These are phyloP conservation scores for Chydorus sphaericus DNA, from an alignment of 2,888 invertebrate species.

Conservation along the genomic window DNA sequence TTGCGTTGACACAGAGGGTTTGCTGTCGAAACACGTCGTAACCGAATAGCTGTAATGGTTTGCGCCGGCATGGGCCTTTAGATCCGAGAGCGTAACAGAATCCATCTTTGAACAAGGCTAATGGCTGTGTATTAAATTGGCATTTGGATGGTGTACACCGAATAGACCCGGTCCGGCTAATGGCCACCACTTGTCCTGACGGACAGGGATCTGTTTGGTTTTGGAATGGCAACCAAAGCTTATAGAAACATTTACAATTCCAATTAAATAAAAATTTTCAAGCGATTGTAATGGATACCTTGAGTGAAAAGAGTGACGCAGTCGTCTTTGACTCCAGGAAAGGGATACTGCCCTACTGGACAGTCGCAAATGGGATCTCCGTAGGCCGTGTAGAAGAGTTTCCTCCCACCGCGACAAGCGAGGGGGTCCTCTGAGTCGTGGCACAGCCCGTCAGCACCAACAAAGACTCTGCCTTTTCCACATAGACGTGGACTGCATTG, in stretches of 20 bases:
- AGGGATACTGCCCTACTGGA: constrained; percentile 11
- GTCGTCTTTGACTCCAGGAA: constrained; percentile 1
- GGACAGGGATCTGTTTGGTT: not conserved
- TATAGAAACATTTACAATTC: too few species aligned
- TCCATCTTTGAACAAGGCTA: too few species aligned
- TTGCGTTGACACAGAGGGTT: not conserved
- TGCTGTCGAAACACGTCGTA: not conserved
- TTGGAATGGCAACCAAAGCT: too few species aligned
- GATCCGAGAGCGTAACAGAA: constrained; percentile 12
- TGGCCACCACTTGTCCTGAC: not conserved
- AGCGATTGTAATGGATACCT: too few species aligned
- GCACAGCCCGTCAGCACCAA: constrained; percentile 8
- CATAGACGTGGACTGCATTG: constrained; percentile 10
- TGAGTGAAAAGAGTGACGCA: constrained; percentile 13
- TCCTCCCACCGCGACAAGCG: constrained; percentile 10
- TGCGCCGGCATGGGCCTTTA: not conserved
- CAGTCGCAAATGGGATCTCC: constrained; percentile 14
- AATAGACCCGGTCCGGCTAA: not conserved
- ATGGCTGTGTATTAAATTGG: not conserved
- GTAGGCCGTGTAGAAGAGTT: constrained; percentile 13
- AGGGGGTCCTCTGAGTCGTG: constrained; percentile 9
- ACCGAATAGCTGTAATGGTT: not conserved
- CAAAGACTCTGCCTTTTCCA: constrained; percentile 6
- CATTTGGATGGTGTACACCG: not conserved
- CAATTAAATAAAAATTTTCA: too few species aligned